Evolutionary conservation across 2,797 vertebrate genomes (phyloP).

Genomic region (Coendou prehensilis): DNA sequence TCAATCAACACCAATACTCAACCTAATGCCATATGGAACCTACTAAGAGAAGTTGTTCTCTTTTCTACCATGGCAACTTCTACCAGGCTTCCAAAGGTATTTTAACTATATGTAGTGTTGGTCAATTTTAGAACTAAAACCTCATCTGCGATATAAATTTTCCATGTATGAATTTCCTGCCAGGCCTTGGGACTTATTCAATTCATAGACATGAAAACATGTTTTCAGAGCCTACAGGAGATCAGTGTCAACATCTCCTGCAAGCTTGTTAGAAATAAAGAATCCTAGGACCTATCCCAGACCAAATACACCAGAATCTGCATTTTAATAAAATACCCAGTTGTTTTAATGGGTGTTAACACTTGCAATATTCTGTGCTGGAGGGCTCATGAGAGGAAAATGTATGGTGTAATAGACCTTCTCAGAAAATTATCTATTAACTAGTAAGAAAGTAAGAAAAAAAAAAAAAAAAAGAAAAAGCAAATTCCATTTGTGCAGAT

Average conservation of each 20-base stretch:
- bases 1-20: not conserved
- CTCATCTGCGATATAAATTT: not conserved
- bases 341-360: not conserved
- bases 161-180: not conserved
- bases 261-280: constrained; percentile 31
- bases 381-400: not conserved
- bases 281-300: not conserved
- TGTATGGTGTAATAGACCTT: not conserved
- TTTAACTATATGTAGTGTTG: not conserved
- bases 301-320: not conserved
- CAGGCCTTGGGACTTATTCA: not conserved
- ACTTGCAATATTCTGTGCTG: not conserved
- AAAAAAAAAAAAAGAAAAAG: not conserved
- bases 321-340: constrained; percentile 23
- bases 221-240: not conserved
- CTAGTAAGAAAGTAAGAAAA: not conserved
- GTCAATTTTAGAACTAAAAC: not conserved
- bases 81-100: not conserved
- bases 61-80: not conserved
- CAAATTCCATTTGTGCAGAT: not conserved
- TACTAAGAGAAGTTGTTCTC: not conserved
- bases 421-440: not conserved
- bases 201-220: not conserved
- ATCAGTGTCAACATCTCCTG: not conserved
- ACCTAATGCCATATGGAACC: not conserved